phyloP scores from a whole-genome alignment of 1,140 invertebrate species.

The Centruroides sculpturatus region DNA sequence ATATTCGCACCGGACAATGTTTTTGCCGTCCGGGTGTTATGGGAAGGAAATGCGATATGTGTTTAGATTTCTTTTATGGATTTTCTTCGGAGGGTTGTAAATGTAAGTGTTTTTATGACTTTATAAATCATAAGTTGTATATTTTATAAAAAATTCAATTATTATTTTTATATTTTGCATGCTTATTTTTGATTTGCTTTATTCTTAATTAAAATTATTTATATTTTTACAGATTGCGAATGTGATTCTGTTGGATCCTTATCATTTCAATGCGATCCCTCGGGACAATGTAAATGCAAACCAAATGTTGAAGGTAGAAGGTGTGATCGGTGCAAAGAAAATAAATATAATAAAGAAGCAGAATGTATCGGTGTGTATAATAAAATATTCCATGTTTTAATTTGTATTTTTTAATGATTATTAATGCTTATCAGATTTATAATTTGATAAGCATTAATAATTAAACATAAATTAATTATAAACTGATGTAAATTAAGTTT shows the following conservation, averaged over 20 bases:
- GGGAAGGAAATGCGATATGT: constrained; percentile 68
- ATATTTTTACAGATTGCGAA: constrained; percentile 72
- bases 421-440: too few species aligned
- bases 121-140: too few species aligned
- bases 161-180: too few species aligned
- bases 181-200: too few species aligned
- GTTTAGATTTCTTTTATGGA: constrained; percentile 70
- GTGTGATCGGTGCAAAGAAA: constrained; percentile 89
- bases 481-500: too few species aligned
- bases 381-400: too few species aligned
- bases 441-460: too few species aligned
- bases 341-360: constrained; percentile 68
- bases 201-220: constrained; percentile 28
- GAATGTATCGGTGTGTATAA: constrained; percentile 46
- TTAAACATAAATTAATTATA: too few species aligned
- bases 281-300: constrained; percentile 76
- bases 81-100: constrained; percentile 73
- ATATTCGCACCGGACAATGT: constrained; percentile 67
- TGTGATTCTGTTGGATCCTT: constrained; percentile 78
- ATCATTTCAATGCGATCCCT: constrained; percentile 59
- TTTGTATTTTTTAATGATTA: too few species aligned
- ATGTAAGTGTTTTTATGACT: constrained; percentile 10
- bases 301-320: constrained; percentile 76
- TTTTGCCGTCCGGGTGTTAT: constrained; percentile 70
- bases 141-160: too few species aligned